Evolutionary conservation across 2,797 vertebrate genomes (phyloP).

Genomic region (Sebastes flavidus): DNA sequence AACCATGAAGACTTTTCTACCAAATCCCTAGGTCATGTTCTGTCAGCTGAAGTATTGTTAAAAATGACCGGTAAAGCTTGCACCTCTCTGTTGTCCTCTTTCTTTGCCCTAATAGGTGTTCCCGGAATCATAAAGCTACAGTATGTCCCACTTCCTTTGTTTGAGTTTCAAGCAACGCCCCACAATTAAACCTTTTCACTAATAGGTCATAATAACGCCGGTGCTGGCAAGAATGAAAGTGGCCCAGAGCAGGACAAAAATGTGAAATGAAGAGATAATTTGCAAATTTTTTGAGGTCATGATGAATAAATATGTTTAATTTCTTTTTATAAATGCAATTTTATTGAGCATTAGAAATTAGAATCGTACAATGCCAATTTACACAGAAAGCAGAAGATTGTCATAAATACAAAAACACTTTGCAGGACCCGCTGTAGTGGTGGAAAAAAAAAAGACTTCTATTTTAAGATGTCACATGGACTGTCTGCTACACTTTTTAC

Average conservation of each 20-base stretch:
- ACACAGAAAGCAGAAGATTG: background rate
- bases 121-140: slow-evolving; percentile 14
- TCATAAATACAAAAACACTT: background rate
- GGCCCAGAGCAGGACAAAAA: background rate
- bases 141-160: slow-evolving; percentile 57
- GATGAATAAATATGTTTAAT: background rate
- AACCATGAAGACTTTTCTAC: background rate
- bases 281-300: background rate
- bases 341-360: background rate
- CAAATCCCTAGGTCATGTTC: background rate
- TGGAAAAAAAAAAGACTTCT: background rate
- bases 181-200: background rate
- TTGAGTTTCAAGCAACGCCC: background rate
- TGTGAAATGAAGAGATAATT: background rate
- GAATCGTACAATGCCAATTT: background rate
- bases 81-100: background rate
- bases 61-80: background rate
- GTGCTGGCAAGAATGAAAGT: background rate
- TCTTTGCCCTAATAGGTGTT: slow-evolving; percentile 26
- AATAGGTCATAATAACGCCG: background rate
- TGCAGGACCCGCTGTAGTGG: background rate
- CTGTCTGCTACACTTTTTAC: background rate
- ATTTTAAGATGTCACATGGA: background rate
- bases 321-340: background rate
- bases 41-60: background rate